These are phyloP conservation scores for Tuberolachnus salignus DNA, from an alignment of 2,888 invertebrate species.

Conservation along the genomic window DNA sequence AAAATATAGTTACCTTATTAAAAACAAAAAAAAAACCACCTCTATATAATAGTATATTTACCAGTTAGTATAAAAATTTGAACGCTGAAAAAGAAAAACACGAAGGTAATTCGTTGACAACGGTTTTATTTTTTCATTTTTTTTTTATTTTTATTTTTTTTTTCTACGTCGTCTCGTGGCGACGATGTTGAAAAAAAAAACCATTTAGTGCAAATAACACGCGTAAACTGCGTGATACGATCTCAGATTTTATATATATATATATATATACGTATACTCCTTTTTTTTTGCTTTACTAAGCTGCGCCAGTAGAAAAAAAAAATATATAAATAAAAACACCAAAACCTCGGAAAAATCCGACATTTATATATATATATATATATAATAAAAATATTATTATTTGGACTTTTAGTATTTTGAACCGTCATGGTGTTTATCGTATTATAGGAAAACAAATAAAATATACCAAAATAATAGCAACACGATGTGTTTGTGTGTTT, in stretches of 20 bases:
- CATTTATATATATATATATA: neutral
- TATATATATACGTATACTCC: too few relatives aligned
- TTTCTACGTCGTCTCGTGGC: neutral
- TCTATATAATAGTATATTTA: neutral
- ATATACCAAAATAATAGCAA: neutral
- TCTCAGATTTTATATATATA: neutral
- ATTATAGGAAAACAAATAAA: neutral
- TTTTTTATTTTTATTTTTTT: neutral
- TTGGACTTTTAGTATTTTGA: conserved; percentile 1
- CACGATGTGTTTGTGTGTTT: too few relatives aligned
- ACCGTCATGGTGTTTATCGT: conserved; percentile 29
- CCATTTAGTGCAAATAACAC: conserved; percentile 36
- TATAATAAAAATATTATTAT: too few relatives aligned
- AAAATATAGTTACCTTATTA: neutral
- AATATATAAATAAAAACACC: neutral
- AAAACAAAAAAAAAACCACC: neutral
- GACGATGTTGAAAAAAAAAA: too few relatives aligned
- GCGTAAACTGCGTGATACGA: conserved; percentile 17
- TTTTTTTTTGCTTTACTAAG: neutral
- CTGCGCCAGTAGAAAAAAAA: too few relatives aligned
- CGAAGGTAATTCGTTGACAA: neutral
- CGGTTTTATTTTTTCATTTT: conserved; percentile 24
- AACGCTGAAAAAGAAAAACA: neutral
- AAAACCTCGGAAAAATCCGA: conserved; percentile 14
- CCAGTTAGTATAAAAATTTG: neutral